Base-by-base conservation (phyloP, 2,888 invertebrate species). In the Watsonalla cultraria region DNA sequence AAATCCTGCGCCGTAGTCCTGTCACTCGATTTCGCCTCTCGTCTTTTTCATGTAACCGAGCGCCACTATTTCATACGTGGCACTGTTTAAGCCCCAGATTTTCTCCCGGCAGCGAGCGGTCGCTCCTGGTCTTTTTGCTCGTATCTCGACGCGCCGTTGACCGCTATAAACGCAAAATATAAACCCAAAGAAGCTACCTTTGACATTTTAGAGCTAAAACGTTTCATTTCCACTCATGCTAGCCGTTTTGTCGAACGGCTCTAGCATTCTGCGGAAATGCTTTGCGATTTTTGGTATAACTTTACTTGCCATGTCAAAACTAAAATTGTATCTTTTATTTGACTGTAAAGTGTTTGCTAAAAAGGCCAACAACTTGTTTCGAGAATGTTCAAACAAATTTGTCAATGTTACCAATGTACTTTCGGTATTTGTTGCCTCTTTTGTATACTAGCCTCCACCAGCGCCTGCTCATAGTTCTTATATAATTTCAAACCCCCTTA, bases 41-140 rank as follows among this genome's bases (percentile, higher is more conserved):
- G 86, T 90, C 90, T 90, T 89, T 90, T 90, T 90, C 90, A 89
- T 90, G 90, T 90, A 88, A 89, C 88, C 86, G 85, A 88, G 84
- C 84, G 78, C 83, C 77, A 86, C 86, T 89, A 90, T 90, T 90
- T 90, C 88, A 89, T 90, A 88, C 89, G 86, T 78, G 86, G 84
- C 84, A 85, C 86, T 90, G 87, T 90, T 89, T 90, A 90, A 90
- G 88, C 90, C 85, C 90, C 86, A 88, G 90, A 90, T 90, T 89
- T 89, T 84, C 88, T 87, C 88, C 66, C 84, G 81, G 82, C 86
- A 80, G 84, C 79, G 83, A 80, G 78, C 81, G 81, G 78, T 76
- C 74, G 79, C 74, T 73, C 68, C 71, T 67, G 68, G 70, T 80
- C 85, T 86, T 89, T 90, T 90, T 89, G 79, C 79, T 87, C 80